A percentile compares a stretch with the other conserved stretches of the same genome.
These are phyloP conservation scores for Pyralis farinalis DNA, from an alignment of 2,888 invertebrate species.

Conservation along the genomic window DNA sequence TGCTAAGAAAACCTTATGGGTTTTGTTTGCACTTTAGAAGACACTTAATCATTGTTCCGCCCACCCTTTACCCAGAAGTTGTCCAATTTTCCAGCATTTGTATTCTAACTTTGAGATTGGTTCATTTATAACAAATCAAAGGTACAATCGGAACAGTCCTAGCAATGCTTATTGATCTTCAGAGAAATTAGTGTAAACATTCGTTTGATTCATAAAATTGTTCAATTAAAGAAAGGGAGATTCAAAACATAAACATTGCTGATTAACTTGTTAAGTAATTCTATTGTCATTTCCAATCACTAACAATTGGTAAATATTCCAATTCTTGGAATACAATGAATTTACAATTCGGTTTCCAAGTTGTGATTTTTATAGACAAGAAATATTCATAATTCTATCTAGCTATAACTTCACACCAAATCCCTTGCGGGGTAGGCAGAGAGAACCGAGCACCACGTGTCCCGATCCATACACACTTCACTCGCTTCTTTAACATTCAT, in stretches of 20 bases:
- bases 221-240: conserved; percentile 23
- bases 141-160: not conserved
- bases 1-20: no score
- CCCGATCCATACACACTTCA: no score
- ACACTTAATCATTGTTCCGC: not conserved
- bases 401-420: no score
- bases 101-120: not conserved
- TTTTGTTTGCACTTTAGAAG: no score
- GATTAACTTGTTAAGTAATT: conserved; percentile 35
- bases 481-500: no score
- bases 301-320: not conserved
- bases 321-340: not conserved
- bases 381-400: no score
- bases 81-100: not conserved
- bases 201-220: not conserved
- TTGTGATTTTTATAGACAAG: no score
- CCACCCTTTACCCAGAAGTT: not conserved
- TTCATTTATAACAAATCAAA: not conserved
- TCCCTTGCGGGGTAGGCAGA: no score
- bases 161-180: not conserved
- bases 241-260: conserved; percentile 31
- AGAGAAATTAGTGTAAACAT: not conserved
- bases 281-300: conserved; percentile 17
- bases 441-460: no score
- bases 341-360: no score